phyloP scores from a whole-genome alignment of 1,140 invertebrate genomes.

The Phthorimaea operculella region DNA sequence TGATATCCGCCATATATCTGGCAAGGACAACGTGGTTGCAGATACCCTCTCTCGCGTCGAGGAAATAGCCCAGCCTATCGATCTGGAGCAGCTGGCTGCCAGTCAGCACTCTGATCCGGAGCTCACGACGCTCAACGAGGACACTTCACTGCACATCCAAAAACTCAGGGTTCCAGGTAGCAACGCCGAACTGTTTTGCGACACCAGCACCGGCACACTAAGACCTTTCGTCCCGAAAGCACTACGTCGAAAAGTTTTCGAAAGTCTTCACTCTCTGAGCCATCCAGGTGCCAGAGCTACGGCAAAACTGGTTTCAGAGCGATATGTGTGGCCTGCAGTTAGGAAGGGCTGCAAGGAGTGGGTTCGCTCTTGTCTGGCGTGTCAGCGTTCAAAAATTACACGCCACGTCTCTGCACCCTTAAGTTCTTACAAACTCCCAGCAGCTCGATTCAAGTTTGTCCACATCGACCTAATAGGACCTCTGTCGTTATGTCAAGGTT shows the following conservation, averaged over 20 bases:
- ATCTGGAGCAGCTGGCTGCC: neutral
- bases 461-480: constrained; percentile 5
- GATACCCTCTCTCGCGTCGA: constrained; percentile 11
- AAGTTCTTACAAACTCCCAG: neutral
- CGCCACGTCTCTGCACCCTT: neutral
- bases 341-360: constrained; percentile 13
- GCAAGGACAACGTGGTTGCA: constrained; percentile 39
- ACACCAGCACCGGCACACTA: neutral
- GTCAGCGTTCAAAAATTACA: neutral
- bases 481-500: neutral
- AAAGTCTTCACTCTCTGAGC: constrained; percentile 1
- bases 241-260: neutral
- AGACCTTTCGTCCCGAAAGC: neutral
- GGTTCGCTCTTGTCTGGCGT: neutral
- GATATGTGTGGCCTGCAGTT: constrained; percentile 28
- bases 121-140: neutral
- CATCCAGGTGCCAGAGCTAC: constrained; percentile 1
- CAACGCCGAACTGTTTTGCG: neutral
- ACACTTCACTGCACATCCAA: neutral
- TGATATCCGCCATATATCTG: constrained; percentile 23
- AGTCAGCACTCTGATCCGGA: neutral
- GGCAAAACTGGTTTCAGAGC: constrained; percentile 13
- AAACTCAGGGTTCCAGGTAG: neutral
- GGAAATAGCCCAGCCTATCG: neutral
- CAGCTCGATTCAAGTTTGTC: constrained; percentile 1